Conservation (phyloP, 2,888 invertebrate species). For the Thymelicus sylvestris region DNA sequence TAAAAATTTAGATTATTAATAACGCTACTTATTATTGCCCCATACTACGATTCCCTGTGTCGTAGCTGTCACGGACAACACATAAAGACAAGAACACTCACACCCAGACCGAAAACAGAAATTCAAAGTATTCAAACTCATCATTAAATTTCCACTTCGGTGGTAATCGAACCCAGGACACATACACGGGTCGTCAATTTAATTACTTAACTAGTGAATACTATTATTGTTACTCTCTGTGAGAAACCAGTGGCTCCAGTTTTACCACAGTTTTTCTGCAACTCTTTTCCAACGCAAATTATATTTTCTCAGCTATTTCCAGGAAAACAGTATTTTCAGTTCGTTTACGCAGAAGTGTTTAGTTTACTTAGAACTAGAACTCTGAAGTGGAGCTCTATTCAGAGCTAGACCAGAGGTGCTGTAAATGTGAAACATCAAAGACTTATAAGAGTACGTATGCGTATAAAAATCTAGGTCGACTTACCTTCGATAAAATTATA, state of each 20-base stretch:
- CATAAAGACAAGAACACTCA: too few relatives aligned
- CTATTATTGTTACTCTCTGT: neutral
- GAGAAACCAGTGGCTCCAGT: neutral
- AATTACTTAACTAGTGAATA: too few relatives aligned
- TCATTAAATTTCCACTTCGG: too few relatives aligned
- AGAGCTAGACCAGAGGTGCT: slow-evolving; percentile 10
- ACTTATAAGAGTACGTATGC: slow-evolving; percentile 3
- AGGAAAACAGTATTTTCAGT: neutral
- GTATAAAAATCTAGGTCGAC: slow-evolving; percentile 20
- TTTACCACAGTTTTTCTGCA: neutral
- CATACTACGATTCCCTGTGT: too few relatives aligned
- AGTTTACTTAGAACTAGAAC: slow-evolving; percentile 7
- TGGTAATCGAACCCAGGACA: too few relatives aligned
- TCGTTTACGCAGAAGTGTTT: slow-evolving; percentile 3
- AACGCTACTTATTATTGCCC: too few relatives aligned
- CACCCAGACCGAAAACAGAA: too few relatives aligned
- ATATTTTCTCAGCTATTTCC: slow-evolving; percentile 1
- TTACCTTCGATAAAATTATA: neutral
- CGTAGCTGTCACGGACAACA: too few relatives aligned
- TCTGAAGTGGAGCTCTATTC: slow-evolving; percentile 10
- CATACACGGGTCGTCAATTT: too few relatives aligned
- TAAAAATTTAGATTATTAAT: too few relatives aligned
- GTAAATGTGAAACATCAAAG: slow-evolving; percentile 23
- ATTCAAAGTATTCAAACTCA: too few relatives aligned
- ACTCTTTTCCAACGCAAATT: neutral